Evolutionary conservation across 2,888 invertebrate genomes (phyloP).

Genomic region (Eupithecia dodoneata): DNA sequence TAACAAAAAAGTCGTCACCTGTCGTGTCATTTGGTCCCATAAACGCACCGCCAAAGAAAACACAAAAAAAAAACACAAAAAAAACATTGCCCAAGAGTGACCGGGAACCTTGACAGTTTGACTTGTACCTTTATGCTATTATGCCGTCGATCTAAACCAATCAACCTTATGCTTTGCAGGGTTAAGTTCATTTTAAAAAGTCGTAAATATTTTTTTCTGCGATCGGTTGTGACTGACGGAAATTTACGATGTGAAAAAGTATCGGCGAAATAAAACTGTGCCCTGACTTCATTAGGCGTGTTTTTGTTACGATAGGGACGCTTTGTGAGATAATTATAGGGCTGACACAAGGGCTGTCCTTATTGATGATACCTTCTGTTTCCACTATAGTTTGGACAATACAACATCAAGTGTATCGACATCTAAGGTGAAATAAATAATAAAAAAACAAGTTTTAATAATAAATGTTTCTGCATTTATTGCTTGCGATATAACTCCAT

Average conservation of each 20-base stretch:
- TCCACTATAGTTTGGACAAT: slow-evolving; percentile 41
- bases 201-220: slow-evolving; percentile 58
- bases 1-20: slow-evolving; percentile 78
- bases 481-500: background rate
- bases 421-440: too few relatives aligned
- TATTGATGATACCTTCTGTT: slow-evolving; percentile 72
- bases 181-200: slow-evolving; percentile 46
- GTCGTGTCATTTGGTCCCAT: slow-evolving; percentile 84
- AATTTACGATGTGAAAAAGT: slow-evolving; percentile 81
- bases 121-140: slow-evolving; percentile 38
- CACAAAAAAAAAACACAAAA: slow-evolving; percentile 67
- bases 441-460: background rate
- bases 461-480: background rate
- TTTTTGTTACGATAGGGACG: slow-evolving; percentile 64
- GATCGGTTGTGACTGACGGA: slow-evolving; percentile 79
- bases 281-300: slow-evolving; percentile 76
- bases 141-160: slow-evolving; percentile 39
- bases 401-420: too few relatives aligned
- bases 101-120: slow-evolving; percentile 71
- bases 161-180: background rate
- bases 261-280: slow-evolving; percentile 73
- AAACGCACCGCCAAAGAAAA: slow-evolving; percentile 81
- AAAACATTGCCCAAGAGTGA: slow-evolving; percentile 73
- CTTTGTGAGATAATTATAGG: slow-evolving; percentile 69
- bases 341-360: slow-evolving; percentile 50